Evolutionary conservation across 2,888 invertebrate genomes (phyloP), one percentile per base, ranked within the genome.

Genomic region (Drosophila nigritarsus): DNA sequence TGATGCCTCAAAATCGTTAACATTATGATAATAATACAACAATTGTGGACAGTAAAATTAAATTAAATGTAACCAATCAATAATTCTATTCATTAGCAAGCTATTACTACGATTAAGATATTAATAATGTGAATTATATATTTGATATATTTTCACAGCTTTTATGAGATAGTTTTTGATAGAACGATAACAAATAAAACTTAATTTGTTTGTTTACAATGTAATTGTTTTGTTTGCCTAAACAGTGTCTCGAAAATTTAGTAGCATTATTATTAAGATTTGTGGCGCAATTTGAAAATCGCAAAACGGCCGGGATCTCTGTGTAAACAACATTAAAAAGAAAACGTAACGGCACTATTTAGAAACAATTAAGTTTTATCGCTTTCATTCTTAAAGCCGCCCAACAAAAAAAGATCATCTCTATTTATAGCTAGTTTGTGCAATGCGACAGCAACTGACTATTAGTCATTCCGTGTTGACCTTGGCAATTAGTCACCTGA

Each of bases 401-500:
- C 42, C 20, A 45, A 15, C 24, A 3, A 20, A 51, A 53, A 2
- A 6, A 11, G 30, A 38, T 36, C 60, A 45, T 65, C 32, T 45
- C 29, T 24, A 38, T 63, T 50, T 48, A 38, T 18, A 60, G 45
- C 40, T 74, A 68, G 48, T 78, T 62, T 56, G 27, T 24, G 36
- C 75, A 63, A 60, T 75, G 15, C 24, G 70, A 69, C 66, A 79
- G 58, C 75, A 70, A 40, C 58, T 63, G 49, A 42, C 59, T 60
- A 54, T 78, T 78, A 73, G 64, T 80, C 81, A 80, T 60, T 45
- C n/a, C 45, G 13, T 29, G 7, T 27, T 58, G 49, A 50, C 71
- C 65, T 73, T 65, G 60, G 65, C 87, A 83, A 83, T 83, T 83
- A 87, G 80, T 78, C 77, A 78, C 65, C 77, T 76, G 68, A 60